These are phyloP conservation scores for Silurus glanis DNA, from an alignment of 2,113 vertebrate species.

Conservation along the genomic window DNA sequence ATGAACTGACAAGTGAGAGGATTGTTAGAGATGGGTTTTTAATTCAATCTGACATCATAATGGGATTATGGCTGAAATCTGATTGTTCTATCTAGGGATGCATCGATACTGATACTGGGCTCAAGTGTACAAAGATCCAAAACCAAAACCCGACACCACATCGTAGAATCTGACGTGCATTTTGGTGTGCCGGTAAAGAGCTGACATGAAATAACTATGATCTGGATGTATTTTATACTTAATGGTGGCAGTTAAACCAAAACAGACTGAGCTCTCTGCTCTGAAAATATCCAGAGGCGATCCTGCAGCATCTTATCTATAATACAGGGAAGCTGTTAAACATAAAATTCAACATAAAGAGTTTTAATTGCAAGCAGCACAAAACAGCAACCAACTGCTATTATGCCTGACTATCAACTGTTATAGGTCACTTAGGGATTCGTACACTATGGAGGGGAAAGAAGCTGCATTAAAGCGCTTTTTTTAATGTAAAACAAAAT, in stretches of 20 bases:
- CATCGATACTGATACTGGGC: background rate
- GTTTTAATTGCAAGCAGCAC: background rate
- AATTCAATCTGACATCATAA: conserved; percentile 12
- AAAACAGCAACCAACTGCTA: background rate
- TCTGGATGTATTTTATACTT: background rate
- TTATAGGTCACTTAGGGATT: background rate
- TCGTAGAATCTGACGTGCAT: background rate
- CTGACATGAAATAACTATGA: background rate
- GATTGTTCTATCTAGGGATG: background rate
- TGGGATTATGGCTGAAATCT: background rate
- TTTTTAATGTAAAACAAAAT: background rate
- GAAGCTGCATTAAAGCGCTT: background rate
- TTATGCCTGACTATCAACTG: background rate
- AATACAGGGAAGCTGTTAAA: background rate
- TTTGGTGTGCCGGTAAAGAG: background rate
- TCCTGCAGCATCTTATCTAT: background rate
- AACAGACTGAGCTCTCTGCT: background rate
- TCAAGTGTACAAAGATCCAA: background rate
- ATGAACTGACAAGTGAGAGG: background rate
- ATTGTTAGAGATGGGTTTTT: conserved; percentile 20
- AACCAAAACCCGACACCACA: background rate
- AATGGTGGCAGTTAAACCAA: background rate
- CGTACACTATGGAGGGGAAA: too few relatives aligned
- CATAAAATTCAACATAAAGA: background rate
- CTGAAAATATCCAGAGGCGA: background rate